Evolutionary conservation across 2,888 invertebrate species (phyloP).

Genomic region (Heteromurus nitidus): DNA sequence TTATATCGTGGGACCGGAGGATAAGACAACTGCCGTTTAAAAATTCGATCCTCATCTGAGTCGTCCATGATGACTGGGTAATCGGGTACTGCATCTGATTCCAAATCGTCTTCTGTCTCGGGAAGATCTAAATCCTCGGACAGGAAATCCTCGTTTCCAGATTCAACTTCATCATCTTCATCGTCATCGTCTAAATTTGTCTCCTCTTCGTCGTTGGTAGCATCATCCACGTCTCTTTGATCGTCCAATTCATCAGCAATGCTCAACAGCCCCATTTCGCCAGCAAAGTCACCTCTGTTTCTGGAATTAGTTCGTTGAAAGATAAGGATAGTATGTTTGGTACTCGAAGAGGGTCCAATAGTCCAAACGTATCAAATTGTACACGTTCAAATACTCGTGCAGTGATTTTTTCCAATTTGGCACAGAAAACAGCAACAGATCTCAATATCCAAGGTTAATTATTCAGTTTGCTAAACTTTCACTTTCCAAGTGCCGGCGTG

Average conservation of each 20-base stretch:
- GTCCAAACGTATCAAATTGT: background rate
- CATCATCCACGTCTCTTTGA: conserved; percentile 34
- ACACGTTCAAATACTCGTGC: too few species aligned
- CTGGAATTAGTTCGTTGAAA: background rate
- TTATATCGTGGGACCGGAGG: conserved; percentile 71
- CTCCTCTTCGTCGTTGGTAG: conserved; percentile 57
- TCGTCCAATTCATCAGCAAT: conserved; percentile 31
- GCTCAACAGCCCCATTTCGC: conserved; percentile 27
- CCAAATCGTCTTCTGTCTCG: conserved; percentile 74
- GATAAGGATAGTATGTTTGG: too few species aligned
- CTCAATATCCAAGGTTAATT: background rate
- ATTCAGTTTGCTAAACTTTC: conserved; percentile 11
- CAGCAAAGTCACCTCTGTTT: too few species aligned
- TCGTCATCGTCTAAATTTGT: conserved; percentile 61
- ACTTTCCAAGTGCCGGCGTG: conserved; percentile 14
- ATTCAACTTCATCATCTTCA: too few species aligned
- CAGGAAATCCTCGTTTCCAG: conserved; percentile 62
- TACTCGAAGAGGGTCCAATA: too few species aligned
- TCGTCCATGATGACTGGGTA: conserved; percentile 44
- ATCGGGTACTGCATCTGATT: conserved; percentile 74
- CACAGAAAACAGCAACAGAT: too few species aligned
- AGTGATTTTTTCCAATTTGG: too few species aligned
- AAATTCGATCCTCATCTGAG: conserved; percentile 59
- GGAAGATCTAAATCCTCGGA: conserved; percentile 74
- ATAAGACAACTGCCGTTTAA: conserved; percentile 69